Evolutionary conservation across 2,888 invertebrate genomes (phyloP), one percentile per base, ranked within the genome.

Genomic region (Lasioglossum morio): DNA sequence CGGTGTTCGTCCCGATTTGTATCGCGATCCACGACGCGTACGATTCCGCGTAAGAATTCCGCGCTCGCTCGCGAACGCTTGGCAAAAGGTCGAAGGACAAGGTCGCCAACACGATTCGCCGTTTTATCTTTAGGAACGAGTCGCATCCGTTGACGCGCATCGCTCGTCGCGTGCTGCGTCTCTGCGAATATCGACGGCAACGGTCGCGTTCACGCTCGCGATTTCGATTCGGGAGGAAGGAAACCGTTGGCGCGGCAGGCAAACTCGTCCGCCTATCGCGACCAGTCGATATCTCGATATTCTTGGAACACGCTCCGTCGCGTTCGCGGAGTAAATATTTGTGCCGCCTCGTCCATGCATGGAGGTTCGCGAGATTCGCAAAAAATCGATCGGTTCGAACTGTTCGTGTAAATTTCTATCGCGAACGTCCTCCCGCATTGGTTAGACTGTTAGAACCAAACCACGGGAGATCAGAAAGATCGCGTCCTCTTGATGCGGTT

Each of bases 41-140:
- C 12, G n/a, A 14, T 69, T 37, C 34, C 69, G 69, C 34, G n/a
- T 23, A 66, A 66, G 10, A 23, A 66, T 66, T 23, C 2, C 34
- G 66, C 66, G 8, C 30, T 7, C 60, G 66, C 34, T 37, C 27
- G 30, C n/a, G n/a, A 43, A 46, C 63, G 34, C 57, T 57, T 72
- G 69, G 12, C 66, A 34, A 80, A 82, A 88, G 82, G 77, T 88
- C 85, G 85, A 78, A 72, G 69, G 46, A 78, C 80, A 85, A 88
- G 81, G 88, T 76, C 74, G 87, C 19, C 23, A 34, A 34, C 23
- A 70, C 30, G 70, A 40, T 40, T 40, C 40, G 27, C 75, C 53
- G 78, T 76, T 57, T 75, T 78, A 85, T 80, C 78, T 53, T 66
- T 30, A 19, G n/a, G 14, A 66, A 16, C 77, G 84, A 87, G 81